Conservation (phyloP, 2,888 invertebrate genomes). For the Andrena fulva region DNA sequence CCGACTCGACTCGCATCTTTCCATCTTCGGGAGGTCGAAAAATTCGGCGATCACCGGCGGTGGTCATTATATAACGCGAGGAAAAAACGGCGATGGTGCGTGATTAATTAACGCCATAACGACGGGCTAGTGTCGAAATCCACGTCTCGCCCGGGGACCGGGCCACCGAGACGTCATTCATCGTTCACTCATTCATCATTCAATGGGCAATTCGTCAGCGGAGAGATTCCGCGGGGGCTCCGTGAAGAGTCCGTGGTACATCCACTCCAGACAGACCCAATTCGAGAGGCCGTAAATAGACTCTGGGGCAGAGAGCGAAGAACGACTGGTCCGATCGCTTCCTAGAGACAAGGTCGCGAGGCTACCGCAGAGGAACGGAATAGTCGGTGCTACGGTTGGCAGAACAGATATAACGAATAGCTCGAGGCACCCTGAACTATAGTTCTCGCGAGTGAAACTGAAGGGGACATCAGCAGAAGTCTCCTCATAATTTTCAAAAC, state of each 20-base stretch:
- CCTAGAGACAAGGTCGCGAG: constrained; percentile 61
- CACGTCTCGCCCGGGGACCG: constrained; percentile 16
- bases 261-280: constrained; percentile 42
- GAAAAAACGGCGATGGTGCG: constrained; percentile 24
- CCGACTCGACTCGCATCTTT: background rate
- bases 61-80: constrained; percentile 20
- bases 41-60: background rate
- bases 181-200: constrained; percentile 53
- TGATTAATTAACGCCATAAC: constrained; percentile 56
- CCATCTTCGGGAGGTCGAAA: background rate
- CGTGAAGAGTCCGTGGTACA: constrained; percentile 36
- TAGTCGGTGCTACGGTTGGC: background rate
- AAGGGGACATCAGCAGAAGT: too few species aligned
- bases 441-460: too few species aligned
- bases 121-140: constrained; percentile 46
- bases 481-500: too few species aligned
- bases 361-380: background rate
- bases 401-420: background rate
- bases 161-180: constrained; percentile 39
- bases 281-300: constrained; percentile 56
- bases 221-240: constrained; percentile 44
- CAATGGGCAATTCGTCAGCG: constrained; percentile 41
- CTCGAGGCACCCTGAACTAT: background rate
- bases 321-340: constrained; percentile 34
- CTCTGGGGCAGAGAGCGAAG: background rate